Conservation (phyloP, 2,797 vertebrate species). For the Enteromius argenteus region DNA sequence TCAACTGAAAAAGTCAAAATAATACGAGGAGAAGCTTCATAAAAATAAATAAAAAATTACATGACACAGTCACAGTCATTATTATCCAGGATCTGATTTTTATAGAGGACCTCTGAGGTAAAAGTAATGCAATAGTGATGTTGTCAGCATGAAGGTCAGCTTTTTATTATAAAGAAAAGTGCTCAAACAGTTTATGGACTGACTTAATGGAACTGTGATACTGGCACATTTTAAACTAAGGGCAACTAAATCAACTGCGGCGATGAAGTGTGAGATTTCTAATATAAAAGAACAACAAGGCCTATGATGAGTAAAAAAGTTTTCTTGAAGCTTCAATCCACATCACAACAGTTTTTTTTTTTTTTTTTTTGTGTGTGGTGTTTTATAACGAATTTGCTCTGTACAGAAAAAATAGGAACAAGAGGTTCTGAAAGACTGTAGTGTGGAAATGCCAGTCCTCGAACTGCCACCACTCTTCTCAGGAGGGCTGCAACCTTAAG, state of each 20-base stretch:
- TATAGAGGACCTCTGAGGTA: not conserved
- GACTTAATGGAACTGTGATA: not conserved
- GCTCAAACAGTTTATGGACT: not conserved
- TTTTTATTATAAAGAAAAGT: not conserved
- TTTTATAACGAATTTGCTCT: conserved; percentile 47
- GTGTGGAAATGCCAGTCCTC: conserved; percentile 60
- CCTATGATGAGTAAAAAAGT: conserved; percentile 38
- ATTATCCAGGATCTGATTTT: not conserved
- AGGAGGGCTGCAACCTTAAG: conserved; percentile 67
- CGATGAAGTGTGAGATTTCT: conserved; percentile 29
- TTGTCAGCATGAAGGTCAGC: not conserved
- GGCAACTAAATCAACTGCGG: no score
- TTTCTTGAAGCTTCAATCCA: conserved; percentile 21
- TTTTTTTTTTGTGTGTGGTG: not conserved
- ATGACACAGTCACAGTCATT: not conserved
- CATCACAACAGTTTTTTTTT: no score
- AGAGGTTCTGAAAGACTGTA: conserved; percentile 60
- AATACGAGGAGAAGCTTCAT: no score
- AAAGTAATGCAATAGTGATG: not conserved
- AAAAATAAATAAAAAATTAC: not conserved
- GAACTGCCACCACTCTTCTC: conserved; percentile 66
- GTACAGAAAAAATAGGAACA: conserved; percentile 48
- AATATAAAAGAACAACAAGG: conserved; percentile 59
- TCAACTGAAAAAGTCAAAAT: no score
- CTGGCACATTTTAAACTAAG: not conserved